Evolutionary conservation across 2,113 vertebrate genomes (phyloP), one percentile per base, ranked within the genome.

Genomic region (Poecilia latipinna): DNA sequence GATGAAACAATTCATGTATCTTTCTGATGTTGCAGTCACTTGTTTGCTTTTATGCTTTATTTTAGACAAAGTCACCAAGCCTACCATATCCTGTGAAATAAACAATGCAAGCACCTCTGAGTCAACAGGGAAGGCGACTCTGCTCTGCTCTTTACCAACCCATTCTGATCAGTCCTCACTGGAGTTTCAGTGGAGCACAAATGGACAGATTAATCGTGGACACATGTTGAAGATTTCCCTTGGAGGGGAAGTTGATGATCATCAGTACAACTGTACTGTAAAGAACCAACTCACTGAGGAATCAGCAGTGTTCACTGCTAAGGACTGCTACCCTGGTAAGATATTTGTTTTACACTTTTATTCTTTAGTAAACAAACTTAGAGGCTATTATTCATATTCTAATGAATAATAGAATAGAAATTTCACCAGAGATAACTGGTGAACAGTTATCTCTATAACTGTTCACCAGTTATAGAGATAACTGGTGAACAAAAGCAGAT

Each of bases 281-380:
- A 90, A 73, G 70, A 92, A 90, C 84, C 79, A 19, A 0, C 60
- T 90, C 51, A 78, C 68, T 12, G 24, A 0, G 1, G 80, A 86
- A 32, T 70, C 28, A 0, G 51, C 69, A 1, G 61, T 62, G 11
- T 91, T 91, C 61, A 74, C 37, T 3, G 82, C 86, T 61, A 89
- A 82, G 70, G 57, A 88, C 11, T 93, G 93, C 67, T 80, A 84
- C 61, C 3, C 65, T 61, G 88, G 93, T 93, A 82, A 75, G 76
- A 17, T 12, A 44, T 61, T 2, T 68, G 22, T 61, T 0, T 26
- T 1, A 6, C 3, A 60, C 22, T 26, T 54, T 26, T 2, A 26
- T 2, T 15, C 8, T 67, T 37, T 3, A 60, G 10, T 12, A 28
- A 51, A 61, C 48, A 65, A 17, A 70, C n/a, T 33, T 19, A 0